Evolutionary conservation across 2,113 vertebrate genomes (phyloP), one percentile per base, ranked within the genome.

Genomic region (Onychostoma macrolepis): DNA sequence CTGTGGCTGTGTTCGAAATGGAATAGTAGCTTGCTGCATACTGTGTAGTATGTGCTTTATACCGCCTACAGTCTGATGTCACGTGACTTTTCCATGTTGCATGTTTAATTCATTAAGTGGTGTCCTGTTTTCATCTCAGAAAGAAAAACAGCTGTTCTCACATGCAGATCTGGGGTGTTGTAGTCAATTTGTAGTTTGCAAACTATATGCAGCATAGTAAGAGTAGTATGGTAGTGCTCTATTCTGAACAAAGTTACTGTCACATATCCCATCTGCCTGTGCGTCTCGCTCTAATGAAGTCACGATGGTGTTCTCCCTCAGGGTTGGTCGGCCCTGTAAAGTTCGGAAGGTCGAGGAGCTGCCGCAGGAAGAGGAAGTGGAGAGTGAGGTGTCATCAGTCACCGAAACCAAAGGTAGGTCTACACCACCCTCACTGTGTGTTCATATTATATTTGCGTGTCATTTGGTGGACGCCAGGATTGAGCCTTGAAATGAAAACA

Each of bases 351-450:
- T 89, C 13, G 87, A 89, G 28, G 90, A 88, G 88, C 89, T 87
- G 79, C 92, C 85, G 82, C 93, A 92, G 88, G 90, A 92, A 72
- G 94, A 94, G 71, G 94, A 92, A 75, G 88, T 84, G 80, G 94
- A 95, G 91, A 94, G 90, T 65, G 95, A 95, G 83, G 89, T 91
- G 80, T 92, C 93, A 6, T 87, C 92, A 33, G 87, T 94, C 84
- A 93, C 90, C 13, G 95, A 96, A 94, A 88, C 94, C 87, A 96
- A 94, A 96, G 96, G 96, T 97, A 96, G 3, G 10, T 41, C 38
- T 45, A 69, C 63, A n/a, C 43, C 17, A 5, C 19, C 67, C 28
- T 71, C 67, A 9, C 0, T 6, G 0, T 24, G 12, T n/a, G 36
- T 13, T 41, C 4, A 13, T 1, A n/a, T 4, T 11, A 21, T 33